phyloP scores from a whole-genome alignment of 2,113 vertebrate genomes.

The Nycticryphes semicollaris region DNA sequence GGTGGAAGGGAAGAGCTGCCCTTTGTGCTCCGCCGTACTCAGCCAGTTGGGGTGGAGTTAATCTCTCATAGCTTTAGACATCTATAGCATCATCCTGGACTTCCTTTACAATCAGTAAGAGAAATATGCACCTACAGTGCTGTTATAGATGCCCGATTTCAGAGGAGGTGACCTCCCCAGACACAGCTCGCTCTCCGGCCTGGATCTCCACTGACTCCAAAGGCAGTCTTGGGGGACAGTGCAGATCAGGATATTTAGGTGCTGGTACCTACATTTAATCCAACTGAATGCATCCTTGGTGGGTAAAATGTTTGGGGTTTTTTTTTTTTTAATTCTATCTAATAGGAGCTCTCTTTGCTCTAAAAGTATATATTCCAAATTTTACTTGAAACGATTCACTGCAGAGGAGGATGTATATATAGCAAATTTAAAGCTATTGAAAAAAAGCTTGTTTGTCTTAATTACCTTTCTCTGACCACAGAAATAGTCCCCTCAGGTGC shows the following conservation, averaged over 20 bases:
- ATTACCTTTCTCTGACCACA: background rate
- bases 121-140: background rate
- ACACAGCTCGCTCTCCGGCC: background rate
- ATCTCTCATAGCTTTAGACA: background rate
- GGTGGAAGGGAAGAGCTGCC: background rate
- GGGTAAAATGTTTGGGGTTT: background rate
- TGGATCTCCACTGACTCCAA: background rate
- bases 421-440: background rate
- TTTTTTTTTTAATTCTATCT: background rate
- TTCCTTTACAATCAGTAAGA: background rate
- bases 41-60: background rate
- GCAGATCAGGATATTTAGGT: background rate
- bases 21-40: background rate
- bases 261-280: background rate
- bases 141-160: background rate
- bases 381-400: background rate
- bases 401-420: background rate
- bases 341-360: background rate
- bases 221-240: background rate
- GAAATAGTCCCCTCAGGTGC: background rate
- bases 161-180: background rate
- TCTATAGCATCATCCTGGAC: background rate
- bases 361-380: background rate
- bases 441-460: background rate
- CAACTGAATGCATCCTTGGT: background rate